phyloP scores from a whole-genome alignment of 2,113 vertebrate species.

The Phalacrocorax aristotelis region DNA sequence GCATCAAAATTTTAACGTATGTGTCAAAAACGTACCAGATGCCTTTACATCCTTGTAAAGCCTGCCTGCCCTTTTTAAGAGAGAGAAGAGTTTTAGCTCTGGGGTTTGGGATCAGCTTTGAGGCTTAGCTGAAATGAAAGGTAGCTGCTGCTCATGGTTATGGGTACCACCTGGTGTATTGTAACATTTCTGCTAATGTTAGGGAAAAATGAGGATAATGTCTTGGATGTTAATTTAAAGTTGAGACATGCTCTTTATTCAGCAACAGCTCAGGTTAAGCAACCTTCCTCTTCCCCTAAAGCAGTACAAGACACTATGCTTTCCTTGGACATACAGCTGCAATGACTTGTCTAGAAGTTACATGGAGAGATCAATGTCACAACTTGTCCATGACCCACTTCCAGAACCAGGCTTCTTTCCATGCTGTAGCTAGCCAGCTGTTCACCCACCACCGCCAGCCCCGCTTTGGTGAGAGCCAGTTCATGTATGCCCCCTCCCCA shows the following conservation, averaged over 20 bases:
- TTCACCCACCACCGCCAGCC: rapidly evolving
- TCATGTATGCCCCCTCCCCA: not conserved
- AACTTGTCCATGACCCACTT: not conserved
- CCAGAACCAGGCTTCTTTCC: not conserved
- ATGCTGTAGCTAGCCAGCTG: not conserved
- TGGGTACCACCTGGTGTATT: not conserved
- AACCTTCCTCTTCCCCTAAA: not conserved
- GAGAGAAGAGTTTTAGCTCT: not conserved
- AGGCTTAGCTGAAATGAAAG: not conserved
- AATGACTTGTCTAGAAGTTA: not conserved
- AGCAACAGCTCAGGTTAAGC: not conserved
- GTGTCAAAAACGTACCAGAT: not conserved
- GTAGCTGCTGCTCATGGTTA: not conserved
- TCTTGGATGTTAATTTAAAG: not conserved
- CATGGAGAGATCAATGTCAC: rapidly evolving
- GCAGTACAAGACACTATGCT: not conserved
- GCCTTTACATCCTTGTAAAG: not conserved
- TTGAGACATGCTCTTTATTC: not conserved
- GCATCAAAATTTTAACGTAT: not conserved
- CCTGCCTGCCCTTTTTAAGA: not conserved
- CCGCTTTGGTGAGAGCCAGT: not conserved
- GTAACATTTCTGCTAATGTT: not conserved
- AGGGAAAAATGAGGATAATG: not conserved
- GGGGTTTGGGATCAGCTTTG: not conserved
- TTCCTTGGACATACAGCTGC: not conserved